A percentile compares a stretch with the other conserved stretches of the same genome.
Evolutionary conservation across 2,888 invertebrate species (phyloP).

Genomic region (Philhelius pedissequus): DNA sequence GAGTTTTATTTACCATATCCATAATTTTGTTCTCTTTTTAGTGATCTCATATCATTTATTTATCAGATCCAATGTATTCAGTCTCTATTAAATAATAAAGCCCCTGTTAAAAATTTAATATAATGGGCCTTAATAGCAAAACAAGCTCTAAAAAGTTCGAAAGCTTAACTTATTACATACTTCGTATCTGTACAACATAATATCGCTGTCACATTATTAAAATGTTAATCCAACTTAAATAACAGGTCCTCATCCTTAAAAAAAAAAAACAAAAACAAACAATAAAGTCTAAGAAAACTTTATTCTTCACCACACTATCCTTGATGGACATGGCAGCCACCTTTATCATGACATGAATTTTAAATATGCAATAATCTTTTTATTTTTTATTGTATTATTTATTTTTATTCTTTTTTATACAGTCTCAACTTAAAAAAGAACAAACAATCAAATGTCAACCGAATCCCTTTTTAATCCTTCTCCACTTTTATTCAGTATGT

Average conservation of each 20-base stretch:
- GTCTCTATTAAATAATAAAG: no score
- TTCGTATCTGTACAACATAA: conserved; percentile 10
- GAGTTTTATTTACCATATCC: no score
- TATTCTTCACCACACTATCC: conserved; percentile 18
- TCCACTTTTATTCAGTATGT: conserved; percentile 40
- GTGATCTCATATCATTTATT: no score
- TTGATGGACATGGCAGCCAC: conserved; percentile 35
- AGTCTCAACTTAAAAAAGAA: conserved; percentile 14
- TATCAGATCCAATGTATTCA: no score
- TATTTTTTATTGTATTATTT: background rate
- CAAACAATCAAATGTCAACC: conserved; percentile 65
- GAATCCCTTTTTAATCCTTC: conserved; percentile 64
- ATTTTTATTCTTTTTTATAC: conserved; percentile 21
- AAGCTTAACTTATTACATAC: background rate
- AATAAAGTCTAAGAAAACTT: background rate
- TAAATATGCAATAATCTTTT: conserved; percentile 31
- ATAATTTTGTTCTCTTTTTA: no score
- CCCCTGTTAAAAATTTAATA: no score
- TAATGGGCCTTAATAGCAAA: no score
- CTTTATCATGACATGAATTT: conserved; percentile 59
- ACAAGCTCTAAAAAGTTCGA: background rate
- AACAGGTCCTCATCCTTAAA: conserved; percentile 27
- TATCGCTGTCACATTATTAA: conserved; percentile 51
- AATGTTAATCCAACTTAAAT: conserved; percentile 58
- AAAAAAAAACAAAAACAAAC: background rate